Evolutionary conservation across 1,140 invertebrate species (phyloP), one percentile per base, ranked within the genome.

Genomic region (Arctopsyche grandis): DNA sequence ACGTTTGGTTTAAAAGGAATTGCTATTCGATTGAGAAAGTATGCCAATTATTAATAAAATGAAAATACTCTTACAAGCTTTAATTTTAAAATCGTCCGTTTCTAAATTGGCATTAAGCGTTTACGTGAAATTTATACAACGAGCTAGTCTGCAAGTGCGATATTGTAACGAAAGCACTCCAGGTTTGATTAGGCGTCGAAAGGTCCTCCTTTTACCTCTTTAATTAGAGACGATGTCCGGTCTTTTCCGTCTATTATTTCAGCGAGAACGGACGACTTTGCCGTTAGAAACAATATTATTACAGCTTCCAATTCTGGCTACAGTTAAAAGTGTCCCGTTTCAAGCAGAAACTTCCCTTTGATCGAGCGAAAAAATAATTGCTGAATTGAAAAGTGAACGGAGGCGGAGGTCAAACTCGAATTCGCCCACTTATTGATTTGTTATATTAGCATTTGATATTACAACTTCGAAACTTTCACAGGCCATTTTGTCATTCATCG

Each of bases 161-260:
- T 14, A 52, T 29, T 26, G 63, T 26, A 26, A 66, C 19, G 10
- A 26, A 66, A 66, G 63, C 63, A 66, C 24, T 66, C 24, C 22
- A 12, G 24, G 63, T 66, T 66, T 29, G 19, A 66, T 66, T 66
- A 66, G 63, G 63, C 63, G 63, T 14, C 24, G 22, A 66, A 66
- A 22, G 21, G 63, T 66, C 63, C 22, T 22, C 63, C 21, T 24
- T 66, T 66, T 66, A 66, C 63, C 63, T 66, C 63, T 66, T 26
- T 66, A 66, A 66, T 66, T 66, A 66, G 63, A 66, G 63, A 66
- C 63, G 22, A 12, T 24, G 63, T 66, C 63, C 63, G 63, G 29
- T 38, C 3, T 19, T 66, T 22, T 66, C 63, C 19, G 9, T 66
- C 63, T 66, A 29, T 66, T 66, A 66, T 66, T 66, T 66, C 24